Evolutionary conservation across 2,888 invertebrate species (phyloP).

Genomic region (Eristalinus sepulchralis): DNA sequence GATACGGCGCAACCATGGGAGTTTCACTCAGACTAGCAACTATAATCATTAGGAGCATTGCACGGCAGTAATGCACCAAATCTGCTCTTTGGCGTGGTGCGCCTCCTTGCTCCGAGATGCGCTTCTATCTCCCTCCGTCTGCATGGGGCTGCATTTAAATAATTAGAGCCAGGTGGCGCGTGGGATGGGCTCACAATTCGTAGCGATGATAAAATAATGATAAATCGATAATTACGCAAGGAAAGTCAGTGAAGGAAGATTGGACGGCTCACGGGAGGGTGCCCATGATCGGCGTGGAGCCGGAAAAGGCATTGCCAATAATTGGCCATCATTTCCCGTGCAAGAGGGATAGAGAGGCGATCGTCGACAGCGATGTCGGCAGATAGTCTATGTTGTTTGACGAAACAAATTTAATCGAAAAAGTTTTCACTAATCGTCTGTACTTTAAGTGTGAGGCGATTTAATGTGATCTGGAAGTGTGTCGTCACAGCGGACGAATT

Average conservation of each 20-base stretch:
- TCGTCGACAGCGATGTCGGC: constrained; percentile 47
- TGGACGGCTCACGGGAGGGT: constrained; percentile 17
- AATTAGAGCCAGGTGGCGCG: constrained; percentile 70
- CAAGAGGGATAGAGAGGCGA: constrained; percentile 2
- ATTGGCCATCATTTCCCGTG: constrained; percentile 57
- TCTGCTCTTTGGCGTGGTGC: constrained; percentile 42
- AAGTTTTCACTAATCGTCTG: constrained; percentile 28
- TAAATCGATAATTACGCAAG: constrained; percentile 69
- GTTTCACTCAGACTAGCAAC: constrained; percentile 8
- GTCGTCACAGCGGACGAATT: no score
- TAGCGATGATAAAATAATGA: constrained; percentile 60
- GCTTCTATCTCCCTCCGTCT: constrained; percentile 1
- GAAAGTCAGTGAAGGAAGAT: constrained; percentile 37
- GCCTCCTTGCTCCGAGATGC: neutral
- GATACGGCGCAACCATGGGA: constrained; percentile 23
- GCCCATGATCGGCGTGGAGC: constrained; percentile 7
- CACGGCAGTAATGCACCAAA: constrained; percentile 60
- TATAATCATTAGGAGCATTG: constrained; percentile 40
- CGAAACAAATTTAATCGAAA: constrained; percentile 62
- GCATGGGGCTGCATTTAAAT: constrained; percentile 60
- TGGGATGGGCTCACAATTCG: constrained; percentile 42
- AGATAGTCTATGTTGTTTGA: constrained; percentile 54
- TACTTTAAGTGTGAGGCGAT: constrained; percentile 11
- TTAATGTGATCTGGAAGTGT: no score
- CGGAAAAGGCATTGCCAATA: constrained; percentile 36